These are phyloP conservation scores for Acinonyx jubatus DNA, from an alignment of 2,113 vertebrate species.

Conservation along the genomic window DNA sequence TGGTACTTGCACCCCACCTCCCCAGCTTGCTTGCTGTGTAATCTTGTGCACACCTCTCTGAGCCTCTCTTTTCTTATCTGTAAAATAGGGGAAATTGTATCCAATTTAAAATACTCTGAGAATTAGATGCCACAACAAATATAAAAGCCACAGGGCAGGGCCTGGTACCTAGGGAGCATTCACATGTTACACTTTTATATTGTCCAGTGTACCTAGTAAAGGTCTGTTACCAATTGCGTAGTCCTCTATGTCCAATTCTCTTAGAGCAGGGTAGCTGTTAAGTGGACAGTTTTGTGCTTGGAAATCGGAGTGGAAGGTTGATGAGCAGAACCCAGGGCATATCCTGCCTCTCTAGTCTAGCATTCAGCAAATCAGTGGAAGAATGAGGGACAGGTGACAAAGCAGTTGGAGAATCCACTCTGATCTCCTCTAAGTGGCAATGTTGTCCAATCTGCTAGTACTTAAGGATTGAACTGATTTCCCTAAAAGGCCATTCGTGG, in stretches of 20 bases:
- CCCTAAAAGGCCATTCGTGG: conserved; percentile 68
- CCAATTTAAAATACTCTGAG: neutral
- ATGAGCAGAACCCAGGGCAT: conserved; percentile 57
- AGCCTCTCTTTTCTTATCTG: neutral
- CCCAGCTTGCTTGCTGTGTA: neutral
- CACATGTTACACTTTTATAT: neutral
- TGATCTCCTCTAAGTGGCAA: conserved; percentile 69
- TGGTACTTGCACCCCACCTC: neutral
- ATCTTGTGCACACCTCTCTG: neutral
- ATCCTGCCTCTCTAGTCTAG: conserved; percentile 1
- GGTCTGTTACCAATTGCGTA: neutral
- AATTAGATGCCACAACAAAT: neutral
- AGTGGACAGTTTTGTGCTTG: conserved; percentile 44
- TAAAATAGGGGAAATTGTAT: neutral
- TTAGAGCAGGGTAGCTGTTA: conserved; percentile 30
- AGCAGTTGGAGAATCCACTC: conserved; percentile 74
- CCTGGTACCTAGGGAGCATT: neutral
- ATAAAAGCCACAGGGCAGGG: neutral
- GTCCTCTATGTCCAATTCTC: conserved; percentile 49
- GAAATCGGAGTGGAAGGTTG: conserved; percentile 72
- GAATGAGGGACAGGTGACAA: conserved; percentile 75
- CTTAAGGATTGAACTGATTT: conserved; percentile 54
- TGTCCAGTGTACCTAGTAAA: neutral
- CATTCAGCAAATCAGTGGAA: conserved; percentile 66
- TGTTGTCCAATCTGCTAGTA: conserved; percentile 77